Conservation (phyloP, 2,113 vertebrate genomes). For the Oncorhynchus mykiss region DNA sequence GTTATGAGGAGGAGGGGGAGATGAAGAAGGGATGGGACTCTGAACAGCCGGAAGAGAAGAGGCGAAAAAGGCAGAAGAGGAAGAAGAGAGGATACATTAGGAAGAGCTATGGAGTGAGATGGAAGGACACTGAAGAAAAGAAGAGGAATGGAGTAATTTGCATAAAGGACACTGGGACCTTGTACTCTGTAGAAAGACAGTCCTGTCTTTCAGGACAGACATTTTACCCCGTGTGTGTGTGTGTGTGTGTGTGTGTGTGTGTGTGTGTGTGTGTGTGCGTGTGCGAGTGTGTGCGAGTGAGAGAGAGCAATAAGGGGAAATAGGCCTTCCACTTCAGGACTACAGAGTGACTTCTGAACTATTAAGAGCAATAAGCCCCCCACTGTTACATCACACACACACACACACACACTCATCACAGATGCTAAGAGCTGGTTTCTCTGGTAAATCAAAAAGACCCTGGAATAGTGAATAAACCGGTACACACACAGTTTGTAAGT, state of each 20-base stretch:
- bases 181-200: not conserved
- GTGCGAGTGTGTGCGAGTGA: constrained; percentile 16
- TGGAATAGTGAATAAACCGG: not conserved
- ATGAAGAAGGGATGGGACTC: no score
- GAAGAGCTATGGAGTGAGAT: no score
- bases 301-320: constrained; percentile 58
- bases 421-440: constrained; percentile 2
- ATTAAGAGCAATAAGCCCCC: constrained; percentile 65
- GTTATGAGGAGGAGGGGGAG: not conserved
- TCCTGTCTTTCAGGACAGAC: not conserved
- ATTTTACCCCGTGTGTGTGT: not conserved
- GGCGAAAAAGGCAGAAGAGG: no score
- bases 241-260: no score
- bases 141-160: no score
- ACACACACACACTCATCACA: constrained; percentile 7
- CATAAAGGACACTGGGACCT: not conserved
- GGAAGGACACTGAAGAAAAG: constrained; percentile 7
- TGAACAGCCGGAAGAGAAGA: no score
- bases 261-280: constrained; percentile 4
- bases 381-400: not conserved
- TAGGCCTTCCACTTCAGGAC: constrained; percentile 53
- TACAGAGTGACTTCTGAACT: constrained; percentile 54
- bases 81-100: no score
- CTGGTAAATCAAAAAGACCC: not conserved
- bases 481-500: constrained; percentile 17